Percentiles rank a stretch among this genome's conserved stretches.
phyloP scores from a whole-genome alignment of 2,113 vertebrate genomes.

The Chloropsis cyanopogon region DNA sequence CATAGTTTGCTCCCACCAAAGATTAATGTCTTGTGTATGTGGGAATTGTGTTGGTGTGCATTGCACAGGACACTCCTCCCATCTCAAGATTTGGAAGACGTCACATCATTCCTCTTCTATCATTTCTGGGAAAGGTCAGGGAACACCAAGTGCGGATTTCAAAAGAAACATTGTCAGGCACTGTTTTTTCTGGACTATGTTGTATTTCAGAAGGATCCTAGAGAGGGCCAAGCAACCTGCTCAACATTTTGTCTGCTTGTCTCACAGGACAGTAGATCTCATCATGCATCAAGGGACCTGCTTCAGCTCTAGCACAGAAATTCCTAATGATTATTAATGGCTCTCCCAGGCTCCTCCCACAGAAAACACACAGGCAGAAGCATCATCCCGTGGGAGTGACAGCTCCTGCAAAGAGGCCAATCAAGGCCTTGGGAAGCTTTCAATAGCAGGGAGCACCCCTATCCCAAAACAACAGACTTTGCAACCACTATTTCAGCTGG shows the following conservation, averaged over 20 bases:
- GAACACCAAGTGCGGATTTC: not conserved
- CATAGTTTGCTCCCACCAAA: not conserved
- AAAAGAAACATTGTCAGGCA: not conserved
- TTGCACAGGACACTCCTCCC: not conserved
- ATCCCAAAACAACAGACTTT: not conserved
- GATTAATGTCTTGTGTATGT: accelerated
- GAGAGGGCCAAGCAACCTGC: not conserved
- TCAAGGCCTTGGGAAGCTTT: not conserved
- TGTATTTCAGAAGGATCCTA: not conserved
- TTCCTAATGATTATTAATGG: not conserved
- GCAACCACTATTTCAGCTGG: not conserved
- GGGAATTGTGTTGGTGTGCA: not conserved
- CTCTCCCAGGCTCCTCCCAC: not conserved
- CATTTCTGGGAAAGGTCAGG: not conserved
- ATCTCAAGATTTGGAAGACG: not conserved
- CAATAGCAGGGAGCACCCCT: not conserved
- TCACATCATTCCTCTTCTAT: not conserved
- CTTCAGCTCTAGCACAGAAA: not conserved
- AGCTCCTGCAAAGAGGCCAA: not conserved
- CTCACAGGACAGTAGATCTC: not conserved
- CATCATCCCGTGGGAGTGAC: not conserved
- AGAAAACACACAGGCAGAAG: not conserved
- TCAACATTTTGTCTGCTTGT: not conserved
- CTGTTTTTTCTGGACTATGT: not conserved
- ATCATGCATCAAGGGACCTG: not conserved